phyloP scores from a whole-genome alignment of 2,888 invertebrate genomes.

The Schrankia costaestrigalis region DNA sequence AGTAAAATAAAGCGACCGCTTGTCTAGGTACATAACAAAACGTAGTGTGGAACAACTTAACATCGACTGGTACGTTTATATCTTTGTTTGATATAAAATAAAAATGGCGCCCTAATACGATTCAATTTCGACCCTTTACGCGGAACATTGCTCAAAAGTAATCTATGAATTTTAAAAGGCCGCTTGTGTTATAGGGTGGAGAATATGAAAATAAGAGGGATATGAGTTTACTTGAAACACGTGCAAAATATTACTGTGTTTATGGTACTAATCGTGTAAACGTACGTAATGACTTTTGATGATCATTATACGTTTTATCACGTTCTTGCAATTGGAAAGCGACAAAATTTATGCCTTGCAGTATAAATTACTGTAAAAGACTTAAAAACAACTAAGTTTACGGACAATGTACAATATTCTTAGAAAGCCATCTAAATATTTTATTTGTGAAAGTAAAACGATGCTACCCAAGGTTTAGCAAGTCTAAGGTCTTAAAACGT shows the following conservation, averaged over 20 bases:
- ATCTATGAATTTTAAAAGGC: slow-evolving; percentile 31
- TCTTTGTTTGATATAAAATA: slow-evolving; percentile 28
- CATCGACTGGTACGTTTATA: too few species aligned
- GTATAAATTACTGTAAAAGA: background rate
- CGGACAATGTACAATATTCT: slow-evolving; percentile 12
- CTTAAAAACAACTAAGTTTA: background rate
- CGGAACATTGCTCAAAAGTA: slow-evolving; percentile 21
- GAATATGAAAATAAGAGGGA: slow-evolving; percentile 8
- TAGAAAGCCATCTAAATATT: slow-evolving; percentile 29
- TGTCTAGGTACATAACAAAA: too few species aligned
- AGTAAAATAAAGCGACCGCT: too few species aligned
- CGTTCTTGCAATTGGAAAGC: slow-evolving; percentile 5
- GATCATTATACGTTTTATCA: slow-evolving; percentile 3
- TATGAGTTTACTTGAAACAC: slow-evolving; percentile 6
- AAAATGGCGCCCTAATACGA: slow-evolving; percentile 32
- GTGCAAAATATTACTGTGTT: slow-evolving; percentile 5
- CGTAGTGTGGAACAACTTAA: too few species aligned
- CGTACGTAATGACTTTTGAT: background rate
- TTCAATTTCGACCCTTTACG: slow-evolving; percentile 34
- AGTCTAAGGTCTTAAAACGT: slow-evolving; percentile 56
- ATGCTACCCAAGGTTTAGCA: slow-evolving; percentile 54
- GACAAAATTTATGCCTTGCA: slow-evolving; percentile 1
- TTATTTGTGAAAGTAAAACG: slow-evolving; percentile 55
- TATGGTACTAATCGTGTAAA: slow-evolving; percentile 3
- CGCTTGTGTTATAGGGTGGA: slow-evolving; percentile 11